Percentiles rank a stretch among this genome's conserved stretches.
These are phyloP conservation scores for Teleogryllus oceanicus DNA, from an alignment of 2,888 invertebrate genomes.

Conservation along the genomic window DNA sequence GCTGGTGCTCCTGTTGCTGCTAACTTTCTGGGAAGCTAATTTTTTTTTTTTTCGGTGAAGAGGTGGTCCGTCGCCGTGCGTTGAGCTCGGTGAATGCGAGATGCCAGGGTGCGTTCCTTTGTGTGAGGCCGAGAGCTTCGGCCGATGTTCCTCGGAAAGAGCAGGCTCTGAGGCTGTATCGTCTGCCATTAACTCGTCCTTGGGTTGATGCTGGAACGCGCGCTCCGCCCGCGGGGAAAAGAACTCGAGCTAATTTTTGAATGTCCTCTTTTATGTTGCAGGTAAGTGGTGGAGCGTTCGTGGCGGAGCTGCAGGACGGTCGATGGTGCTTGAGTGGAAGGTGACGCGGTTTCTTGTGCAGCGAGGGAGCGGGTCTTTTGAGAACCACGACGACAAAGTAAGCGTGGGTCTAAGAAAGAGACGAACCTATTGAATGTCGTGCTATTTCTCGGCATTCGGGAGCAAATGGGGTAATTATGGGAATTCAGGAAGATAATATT, in stretches of 20 bases:
- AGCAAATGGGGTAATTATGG: too few species aligned
- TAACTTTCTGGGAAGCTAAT: neutral
- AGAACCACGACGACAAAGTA: too few species aligned
- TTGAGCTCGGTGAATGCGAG: neutral
- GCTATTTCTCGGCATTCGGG: too few species aligned
- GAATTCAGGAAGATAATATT: too few species aligned
- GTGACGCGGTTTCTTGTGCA: too few species aligned
- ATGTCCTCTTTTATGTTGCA: neutral
- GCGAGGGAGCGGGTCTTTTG: too few species aligned
- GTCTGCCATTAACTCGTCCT: neutral
- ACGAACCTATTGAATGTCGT: too few species aligned
- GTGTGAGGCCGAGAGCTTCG: neutral
- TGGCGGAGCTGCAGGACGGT: neutral
- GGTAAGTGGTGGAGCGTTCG: neutral
- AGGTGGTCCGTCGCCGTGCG: neutral
- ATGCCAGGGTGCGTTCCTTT: neutral
- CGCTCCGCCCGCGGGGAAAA: neutral
- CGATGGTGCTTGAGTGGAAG: too few species aligned
- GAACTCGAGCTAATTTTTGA: neutral
- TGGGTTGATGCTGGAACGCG: too few species aligned
- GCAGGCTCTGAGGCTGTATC: neutral
- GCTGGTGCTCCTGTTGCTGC: neutral
- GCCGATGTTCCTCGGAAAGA: neutral
- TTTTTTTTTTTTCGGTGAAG: neutral
- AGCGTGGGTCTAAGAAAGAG: too few species aligned